These are phyloP conservation scores for Neocrepidodera transversa DNA, from an alignment of 2,888 invertebrate species.

Conservation along the genomic window DNA sequence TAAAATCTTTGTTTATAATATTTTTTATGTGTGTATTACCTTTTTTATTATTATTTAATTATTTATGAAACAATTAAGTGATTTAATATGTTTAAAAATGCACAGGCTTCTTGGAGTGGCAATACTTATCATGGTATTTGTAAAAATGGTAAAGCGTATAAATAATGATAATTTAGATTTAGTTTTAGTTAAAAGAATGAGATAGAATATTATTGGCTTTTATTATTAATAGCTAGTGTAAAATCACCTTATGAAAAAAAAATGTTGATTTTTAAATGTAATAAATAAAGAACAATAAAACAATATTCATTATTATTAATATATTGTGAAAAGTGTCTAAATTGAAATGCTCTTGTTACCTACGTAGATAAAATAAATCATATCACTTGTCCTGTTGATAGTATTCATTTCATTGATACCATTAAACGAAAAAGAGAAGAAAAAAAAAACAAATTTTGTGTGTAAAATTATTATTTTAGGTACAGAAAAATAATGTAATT, in stretches of 20 bases:
- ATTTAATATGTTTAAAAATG: slow-evolving; percentile 9
- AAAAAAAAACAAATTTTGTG: too few species aligned
- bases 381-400: slow-evolving; percentile 68
- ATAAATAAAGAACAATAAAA: slow-evolving; percentile 55
- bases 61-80: slow-evolving; percentile 4
- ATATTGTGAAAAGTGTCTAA: slow-evolving; percentile 50
- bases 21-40: too few species aligned
- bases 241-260: slow-evolving; percentile 48
- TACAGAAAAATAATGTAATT: too few species aligned
- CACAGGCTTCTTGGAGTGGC: slow-evolving; percentile 22
- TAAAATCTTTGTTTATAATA: too few species aligned
- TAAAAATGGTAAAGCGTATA: slow-evolving; percentile 15
- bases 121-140: slow-evolving; percentile 13
- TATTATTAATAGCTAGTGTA: slow-evolving; percentile 43
- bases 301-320: slow-evolving; percentile 53
- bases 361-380: slow-evolving; percentile 62
- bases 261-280: slow-evolving; percentile 57
- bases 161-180: slow-evolving; percentile 19
- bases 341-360: slow-evolving; percentile 57
- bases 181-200: slow-evolving; percentile 27
- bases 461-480: too few species aligned
- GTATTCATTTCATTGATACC: slow-evolving; percentile 18
- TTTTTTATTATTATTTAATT: too few species aligned
- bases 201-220: slow-evolving; percentile 44
- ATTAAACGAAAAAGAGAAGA: too few species aligned